Base-by-base conservation (phyloP, 37 sponge, comb jelly and placozoan species). In the Beroe forskalii region DNA sequence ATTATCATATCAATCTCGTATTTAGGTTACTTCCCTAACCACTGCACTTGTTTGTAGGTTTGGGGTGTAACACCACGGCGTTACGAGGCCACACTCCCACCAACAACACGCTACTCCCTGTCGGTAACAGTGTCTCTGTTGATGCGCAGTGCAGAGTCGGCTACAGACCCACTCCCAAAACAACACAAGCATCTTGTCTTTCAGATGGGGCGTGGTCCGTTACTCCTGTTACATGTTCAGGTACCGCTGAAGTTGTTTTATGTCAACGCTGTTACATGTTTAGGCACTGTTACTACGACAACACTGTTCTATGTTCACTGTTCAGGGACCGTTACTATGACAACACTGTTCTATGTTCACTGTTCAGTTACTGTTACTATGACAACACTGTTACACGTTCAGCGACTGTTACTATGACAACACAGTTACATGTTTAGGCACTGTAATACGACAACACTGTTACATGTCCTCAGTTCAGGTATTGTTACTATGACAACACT, bases 201-300 rank as follows among this genome's bases (percentile, higher is more conserved):
- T 1, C 55, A 6, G 86, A 80, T 48, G 44, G 55, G 25, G n/a
- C 44, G 9, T 80, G 86, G 86, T 1, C 12, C n/a, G 14, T 80
- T 24, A 48, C 2, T 25, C 23, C 23, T 4, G 44, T 80, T 30
- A 12, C 8, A 14, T 80, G 86, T 43, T 38, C 43, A 1, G 86
- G 86, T 80, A 72, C 25, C n/a, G n/a, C n/a, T n/a, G n/a, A n/a
- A n/a, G n/a, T n/a, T n/a, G 66, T 63, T 19, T 23, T 63, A 20
- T 63, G 17, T 55, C 17, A 55, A 9, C 9, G 17, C 9, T 55
- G 60, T 55, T 55, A 17, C 17, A 20, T 55, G 60, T 55, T 55
- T 55, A 55, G 60, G n/a, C n/a, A n/a, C n/a, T n/a, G n/a, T n/a
- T n/a, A n/a, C n/a, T n/a, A n/a, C n/a, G n/a, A n/a, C n/a, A n/a